Evolutionary conservation across 30 jellyfish, hydroid and myxozoan genomes (phyloP), one percentile per base, ranked within the genome.

Genomic region (Morbakka virulenta): DNA sequence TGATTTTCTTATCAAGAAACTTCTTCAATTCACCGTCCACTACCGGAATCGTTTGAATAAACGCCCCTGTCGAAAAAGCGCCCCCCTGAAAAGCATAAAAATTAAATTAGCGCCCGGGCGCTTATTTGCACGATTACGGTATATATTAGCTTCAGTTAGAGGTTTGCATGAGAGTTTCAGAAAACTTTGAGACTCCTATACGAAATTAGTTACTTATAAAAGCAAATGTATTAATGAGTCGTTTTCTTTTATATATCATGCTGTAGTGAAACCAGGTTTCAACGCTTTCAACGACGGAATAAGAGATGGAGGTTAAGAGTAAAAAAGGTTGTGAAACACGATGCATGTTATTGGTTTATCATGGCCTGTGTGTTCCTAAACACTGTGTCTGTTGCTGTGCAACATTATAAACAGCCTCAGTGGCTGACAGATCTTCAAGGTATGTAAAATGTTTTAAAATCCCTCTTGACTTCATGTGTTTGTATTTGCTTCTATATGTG

Each of bases 351-450:
- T 72, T 91, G 98, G 98, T 57, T 82, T 11, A 93, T 91, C 57
- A 79, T 83, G 3, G 74, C 85, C 1, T 83, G 91, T 67, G 96
- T 91, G 50, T 85, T 80, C 35, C 69, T 91, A 63, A 91, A 91
- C 34, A 83, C 98, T 21, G 85, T 81, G n/a, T 83, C 96, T 0
- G 96, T 91, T n/a, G 98, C 98, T 23, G 94, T 79, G 34, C 93
- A 91, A 41, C 88, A 91, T 51, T 91, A 91, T 52, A 66, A 74
- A 23, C 98, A 91, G 69, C 98, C 98, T 4, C 85, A 78, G 11
- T 81, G 95, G 96, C 84, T 91, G 17, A 83, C 98, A 17, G 93
- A 91, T 21, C 26, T 84, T 22, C 98, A 91, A 91, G 72, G 98
- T 91, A 84, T 35, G 85, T 66, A 2, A 30, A 3, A 25, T 13